Conservation (phyloP, 2,888 invertebrate genomes). For the Macrosiphum euphorbiae region DNA sequence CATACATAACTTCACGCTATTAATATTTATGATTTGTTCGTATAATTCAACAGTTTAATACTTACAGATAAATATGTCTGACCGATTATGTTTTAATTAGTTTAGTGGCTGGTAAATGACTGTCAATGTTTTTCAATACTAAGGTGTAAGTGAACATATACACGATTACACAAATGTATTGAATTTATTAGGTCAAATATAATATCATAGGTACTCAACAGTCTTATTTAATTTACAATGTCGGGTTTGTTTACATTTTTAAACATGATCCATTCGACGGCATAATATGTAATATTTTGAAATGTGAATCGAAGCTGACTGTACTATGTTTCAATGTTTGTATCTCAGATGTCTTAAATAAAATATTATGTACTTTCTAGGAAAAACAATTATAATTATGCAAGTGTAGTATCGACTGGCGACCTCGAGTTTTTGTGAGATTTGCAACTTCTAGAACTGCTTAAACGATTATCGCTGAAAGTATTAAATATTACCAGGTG, state of each 20-base stretch:
- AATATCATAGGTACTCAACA: background rate
- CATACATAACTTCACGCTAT: background rate
- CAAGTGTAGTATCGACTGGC: background rate
- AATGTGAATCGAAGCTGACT: background rate
- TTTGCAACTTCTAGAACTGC: constrained; percentile 2
- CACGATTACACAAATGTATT: background rate
- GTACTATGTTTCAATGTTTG: background rate
- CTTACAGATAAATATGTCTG: background rate
- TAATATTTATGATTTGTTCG: background rate
- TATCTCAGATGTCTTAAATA: constrained; percentile 6
- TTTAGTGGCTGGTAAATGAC: background rate
- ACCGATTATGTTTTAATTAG: background rate
- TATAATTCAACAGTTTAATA: background rate
- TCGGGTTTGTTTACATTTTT: background rate
- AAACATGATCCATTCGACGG: background rate
- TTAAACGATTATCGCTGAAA: background rate
- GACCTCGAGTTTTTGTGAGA: constrained; percentile 28
- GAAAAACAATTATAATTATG: constrained; percentile 31
- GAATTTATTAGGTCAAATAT: background rate
- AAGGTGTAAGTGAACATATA: background rate
- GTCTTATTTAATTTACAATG: background rate
- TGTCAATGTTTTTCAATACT: background rate
- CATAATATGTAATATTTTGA: background rate
- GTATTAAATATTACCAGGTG: constrained; percentile 6
- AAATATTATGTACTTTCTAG: constrained; percentile 30